phyloP scores from a whole-genome alignment of 2,797 vertebrate genomes.

The Simalia tracyae region DNA sequence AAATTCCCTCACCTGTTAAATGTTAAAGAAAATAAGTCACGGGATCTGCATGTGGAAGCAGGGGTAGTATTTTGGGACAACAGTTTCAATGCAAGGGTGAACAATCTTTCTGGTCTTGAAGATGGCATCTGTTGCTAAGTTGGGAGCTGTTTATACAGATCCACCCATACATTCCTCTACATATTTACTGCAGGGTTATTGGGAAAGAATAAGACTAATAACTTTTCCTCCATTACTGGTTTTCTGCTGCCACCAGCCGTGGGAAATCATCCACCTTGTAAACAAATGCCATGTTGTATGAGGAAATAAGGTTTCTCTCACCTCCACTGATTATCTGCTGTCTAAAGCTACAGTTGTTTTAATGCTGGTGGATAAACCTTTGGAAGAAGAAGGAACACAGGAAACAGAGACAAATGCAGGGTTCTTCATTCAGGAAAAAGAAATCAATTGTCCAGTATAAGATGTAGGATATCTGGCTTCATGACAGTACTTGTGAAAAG shows the following conservation, averaged over 20 bases:
- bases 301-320: neutral
- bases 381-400: neutral
- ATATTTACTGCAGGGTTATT: neutral
- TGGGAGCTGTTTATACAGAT: neutral
- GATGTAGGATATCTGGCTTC: neutral
- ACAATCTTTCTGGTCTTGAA: neutral
- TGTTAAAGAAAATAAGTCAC: constrained; percentile 45
- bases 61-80: neutral
- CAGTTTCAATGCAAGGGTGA: neutral
- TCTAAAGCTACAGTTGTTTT: neutral
- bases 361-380: neutral
- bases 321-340: neutral
- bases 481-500: neutral
- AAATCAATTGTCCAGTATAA: neutral
- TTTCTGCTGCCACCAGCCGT: neutral
- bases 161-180: neutral
- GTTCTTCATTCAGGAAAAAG: neutral
- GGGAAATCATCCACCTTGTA: neutral
- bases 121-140: neutral
- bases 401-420: neutral
- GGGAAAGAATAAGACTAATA: neutral
- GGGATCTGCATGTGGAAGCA: neutral
- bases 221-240: neutral
- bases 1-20: constrained; percentile 73
- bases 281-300: neutral